These are phyloP conservation scores for Apteryx owenii DNA, from an alignment of 2,113 vertebrate species.

Conservation along the genomic window DNA sequence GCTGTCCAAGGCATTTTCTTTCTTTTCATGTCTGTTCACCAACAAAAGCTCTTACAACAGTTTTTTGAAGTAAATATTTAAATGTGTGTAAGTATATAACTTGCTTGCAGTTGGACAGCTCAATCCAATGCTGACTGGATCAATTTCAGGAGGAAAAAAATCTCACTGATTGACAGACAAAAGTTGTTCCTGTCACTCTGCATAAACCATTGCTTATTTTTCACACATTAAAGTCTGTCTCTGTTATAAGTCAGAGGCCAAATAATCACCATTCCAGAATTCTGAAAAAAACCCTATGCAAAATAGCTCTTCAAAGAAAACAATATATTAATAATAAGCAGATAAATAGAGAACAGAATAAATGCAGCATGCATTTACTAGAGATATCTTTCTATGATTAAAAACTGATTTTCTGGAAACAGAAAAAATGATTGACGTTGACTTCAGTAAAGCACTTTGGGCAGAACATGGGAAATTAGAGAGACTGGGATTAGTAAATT, in stretches of 20 bases:
- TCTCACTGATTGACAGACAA: neutral
- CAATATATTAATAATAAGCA: neutral
- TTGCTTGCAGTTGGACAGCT: no score
- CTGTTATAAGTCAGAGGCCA: neutral
- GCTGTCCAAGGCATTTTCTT: neutral
- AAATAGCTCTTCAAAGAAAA: neutral
- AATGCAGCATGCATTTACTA: neutral
- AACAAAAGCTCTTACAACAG: neutral
- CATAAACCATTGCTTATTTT: neutral
- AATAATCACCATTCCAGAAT: neutral
- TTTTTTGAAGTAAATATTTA: neutral
- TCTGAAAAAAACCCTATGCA: neutral
- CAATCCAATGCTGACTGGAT: neutral
- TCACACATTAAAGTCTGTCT: neutral
- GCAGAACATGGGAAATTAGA: neutral
- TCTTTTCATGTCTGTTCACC: neutral
- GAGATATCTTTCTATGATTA: neutral
- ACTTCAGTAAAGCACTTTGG: neutral
- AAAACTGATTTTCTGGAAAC: neutral
- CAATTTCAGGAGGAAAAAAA: neutral
- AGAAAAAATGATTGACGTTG: neutral
- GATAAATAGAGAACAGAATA: neutral
- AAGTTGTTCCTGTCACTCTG: neutral
- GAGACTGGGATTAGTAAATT: conserved; percentile 15
- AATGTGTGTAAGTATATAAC: neutral